Evolutionary conservation across 2,113 vertebrate genomes (phyloP).

Genomic region (Archocentrus centrarchus): DNA sequence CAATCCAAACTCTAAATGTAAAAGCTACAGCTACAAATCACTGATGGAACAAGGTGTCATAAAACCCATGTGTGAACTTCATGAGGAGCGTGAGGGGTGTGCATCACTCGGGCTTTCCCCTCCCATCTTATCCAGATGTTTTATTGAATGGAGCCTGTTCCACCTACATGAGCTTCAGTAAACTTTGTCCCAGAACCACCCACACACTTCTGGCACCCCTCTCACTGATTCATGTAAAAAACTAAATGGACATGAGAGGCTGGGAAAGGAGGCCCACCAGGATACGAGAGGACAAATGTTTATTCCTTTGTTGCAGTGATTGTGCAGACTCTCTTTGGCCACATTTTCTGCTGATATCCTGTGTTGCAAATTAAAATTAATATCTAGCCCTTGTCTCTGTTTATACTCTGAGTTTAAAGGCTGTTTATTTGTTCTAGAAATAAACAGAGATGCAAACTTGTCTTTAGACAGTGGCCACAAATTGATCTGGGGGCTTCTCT

Average conservation of each 20-base stretch:
- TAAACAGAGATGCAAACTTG: background rate
- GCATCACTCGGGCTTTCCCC: slow-evolving; percentile 17
- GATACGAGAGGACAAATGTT: slow-evolving; percentile 5
- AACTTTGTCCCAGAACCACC: slow-evolving; percentile 29
- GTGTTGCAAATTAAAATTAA: slow-evolving; percentile 9
- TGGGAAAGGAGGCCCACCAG: slow-evolving; percentile 12
- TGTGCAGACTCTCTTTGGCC: slow-evolving; percentile 7
- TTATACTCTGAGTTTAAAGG: background rate
- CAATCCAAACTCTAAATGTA: background rate
- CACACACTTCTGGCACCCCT: slow-evolving; percentile 24
- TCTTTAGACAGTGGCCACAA: background rate
- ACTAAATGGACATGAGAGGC: slow-evolving; percentile 4
- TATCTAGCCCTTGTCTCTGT: background rate
- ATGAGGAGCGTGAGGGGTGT: slow-evolving; percentile 1
- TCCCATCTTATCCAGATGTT: slow-evolving; percentile 49
- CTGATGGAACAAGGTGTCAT: background rate
- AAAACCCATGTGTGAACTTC: background rate
- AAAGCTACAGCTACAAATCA: slow-evolving; percentile 1
- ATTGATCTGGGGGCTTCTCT: background rate
- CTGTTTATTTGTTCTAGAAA: background rate
- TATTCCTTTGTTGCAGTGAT: background rate
- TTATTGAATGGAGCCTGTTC: slow-evolving; percentile 21
- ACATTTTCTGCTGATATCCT: background rate
- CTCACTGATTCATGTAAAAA: slow-evolving; percentile 1
- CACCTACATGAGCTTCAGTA: slow-evolving; percentile 2